phyloP scores from a whole-genome alignment of 1,140 invertebrate genomes.

The Drosophila ogumai region DNA sequence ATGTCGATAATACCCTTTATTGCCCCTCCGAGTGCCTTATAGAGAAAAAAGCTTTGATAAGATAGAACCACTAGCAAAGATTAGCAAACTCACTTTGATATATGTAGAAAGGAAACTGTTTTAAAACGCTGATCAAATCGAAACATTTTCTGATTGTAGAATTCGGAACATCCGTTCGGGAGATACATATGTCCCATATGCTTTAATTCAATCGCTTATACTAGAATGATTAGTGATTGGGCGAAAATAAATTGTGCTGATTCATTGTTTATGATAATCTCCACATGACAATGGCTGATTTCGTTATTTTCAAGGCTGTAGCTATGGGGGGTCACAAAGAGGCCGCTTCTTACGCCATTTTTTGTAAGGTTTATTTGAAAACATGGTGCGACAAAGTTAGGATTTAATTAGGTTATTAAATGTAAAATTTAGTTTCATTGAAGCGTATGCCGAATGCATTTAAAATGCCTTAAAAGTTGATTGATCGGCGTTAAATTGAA shows the following conservation, averaged over 20 bases:
- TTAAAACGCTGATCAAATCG: neutral
- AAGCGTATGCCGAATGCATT: neutral
- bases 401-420: neutral
- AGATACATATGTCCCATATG: conserved; percentile 1
- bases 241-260: conserved; percentile 18
- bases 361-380: neutral
- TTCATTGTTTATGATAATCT: conserved; percentile 30
- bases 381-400: neutral
- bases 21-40: neutral
- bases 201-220: conserved; percentile 11
- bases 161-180: conserved; percentile 20
- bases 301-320: conserved; percentile 16
- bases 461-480: neutral
- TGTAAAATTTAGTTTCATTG: neutral
- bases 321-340: conserved; percentile 23
- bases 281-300: conserved; percentile 15
- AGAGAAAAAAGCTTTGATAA: conserved; percentile 2
- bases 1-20: too few relatives aligned
- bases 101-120: neutral
- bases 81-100: neutral
- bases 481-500: neutral
- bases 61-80: conserved; percentile 7
- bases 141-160: neutral
- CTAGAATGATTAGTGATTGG: conserved; percentile 10
- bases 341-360: neutral